phyloP scores from a whole-genome alignment of 1,140 invertebrate genomes.

The Drosophila pandora region DNA sequence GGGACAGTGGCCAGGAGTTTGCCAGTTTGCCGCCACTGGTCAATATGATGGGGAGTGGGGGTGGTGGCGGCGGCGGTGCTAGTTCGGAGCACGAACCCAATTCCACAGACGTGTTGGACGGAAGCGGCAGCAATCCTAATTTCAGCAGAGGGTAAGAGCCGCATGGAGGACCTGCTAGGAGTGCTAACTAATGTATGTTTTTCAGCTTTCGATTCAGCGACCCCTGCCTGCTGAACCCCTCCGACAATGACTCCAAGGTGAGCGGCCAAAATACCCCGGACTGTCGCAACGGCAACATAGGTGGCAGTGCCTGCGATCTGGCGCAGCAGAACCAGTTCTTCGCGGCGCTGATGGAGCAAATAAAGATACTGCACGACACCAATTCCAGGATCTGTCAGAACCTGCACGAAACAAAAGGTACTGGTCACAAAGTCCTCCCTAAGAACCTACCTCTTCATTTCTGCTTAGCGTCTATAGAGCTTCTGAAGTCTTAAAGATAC shows the following conservation, averaged over 20 bases:
- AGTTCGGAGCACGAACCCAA: conserved; percentile 74
- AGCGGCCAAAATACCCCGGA: conserved; percentile 80
- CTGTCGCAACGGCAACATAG: conserved; percentile 61
- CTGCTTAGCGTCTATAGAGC: conserved; percentile 10
- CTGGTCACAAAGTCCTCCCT: conserved; percentile 16
- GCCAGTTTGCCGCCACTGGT: conserved; percentile 78
- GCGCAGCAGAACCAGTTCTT: conserved; percentile 80
- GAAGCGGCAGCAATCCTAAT: conserved; percentile 76
- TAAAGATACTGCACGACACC: conserved; percentile 81
- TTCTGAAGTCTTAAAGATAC: conserved; percentile 25
- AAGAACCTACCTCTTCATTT: conserved; percentile 3
- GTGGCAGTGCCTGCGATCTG: conserved; percentile 50
- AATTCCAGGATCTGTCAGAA: conserved; percentile 83
- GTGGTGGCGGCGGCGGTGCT: conserved; percentile 27
- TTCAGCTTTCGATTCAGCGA: conserved; percentile 81
- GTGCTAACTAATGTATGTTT: neutral
- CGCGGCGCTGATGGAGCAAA: conserved; percentile 79
- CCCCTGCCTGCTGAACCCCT: conserved; percentile 80
- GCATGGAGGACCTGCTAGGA: too few species aligned
- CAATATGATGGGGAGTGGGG: conserved; percentile 66
- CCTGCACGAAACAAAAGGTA: conserved; percentile 83
- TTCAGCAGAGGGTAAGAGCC: conserved; percentile 66
- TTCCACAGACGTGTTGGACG: conserved; percentile 78
- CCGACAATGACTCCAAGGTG: conserved; percentile 79
- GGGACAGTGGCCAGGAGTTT: conserved; percentile 73